A percentile compares a stretch with the other conserved stretches of the same genome.
phyloP scores from a whole-genome alignment of 2,888 invertebrate species.

The Pediacus dermestoides region DNA sequence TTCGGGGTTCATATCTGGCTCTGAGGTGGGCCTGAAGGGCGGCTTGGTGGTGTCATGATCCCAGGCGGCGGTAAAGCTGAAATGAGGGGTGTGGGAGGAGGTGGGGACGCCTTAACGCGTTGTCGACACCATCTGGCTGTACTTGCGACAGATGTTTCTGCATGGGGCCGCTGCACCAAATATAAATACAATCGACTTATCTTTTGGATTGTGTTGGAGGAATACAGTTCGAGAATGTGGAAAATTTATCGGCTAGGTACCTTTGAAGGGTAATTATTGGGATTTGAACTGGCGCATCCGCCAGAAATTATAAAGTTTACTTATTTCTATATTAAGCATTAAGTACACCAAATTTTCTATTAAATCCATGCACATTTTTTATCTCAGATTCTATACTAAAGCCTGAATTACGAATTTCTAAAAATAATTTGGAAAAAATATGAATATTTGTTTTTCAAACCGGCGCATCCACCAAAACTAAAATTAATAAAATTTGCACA shows the following conservation, averaged over 20 bases:
- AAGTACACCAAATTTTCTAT: too few relatives aligned
- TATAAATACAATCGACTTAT: too few relatives aligned
- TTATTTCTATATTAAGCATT: too few relatives aligned
- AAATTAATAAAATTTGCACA: too few relatives aligned
- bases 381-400: too few relatives aligned
- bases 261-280: too few relatives aligned
- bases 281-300: constrained; percentile 2
- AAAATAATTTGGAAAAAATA: background rate
- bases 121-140: constrained; percentile 39
- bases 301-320: too few relatives aligned
- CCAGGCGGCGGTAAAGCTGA: constrained; percentile 26
- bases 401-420: too few relatives aligned
- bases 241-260: too few relatives aligned
- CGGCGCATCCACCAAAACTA: constrained; percentile 2
- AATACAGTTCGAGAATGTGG: too few relatives aligned
- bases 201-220: too few relatives aligned
- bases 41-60: constrained; percentile 36
- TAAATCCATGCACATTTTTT: too few relatives aligned
- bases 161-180: constrained; percentile 21
- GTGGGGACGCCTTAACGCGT: constrained; percentile 36
- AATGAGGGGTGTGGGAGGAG: constrained; percentile 22
- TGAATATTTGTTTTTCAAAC: background rate
- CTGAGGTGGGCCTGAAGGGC: constrained; percentile 39
- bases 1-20: constrained; percentile 36
- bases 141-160: constrained; percentile 35